phyloP scores from a whole-genome alignment of 2,113 vertebrate species.

The Phrynosoma platyrhinos region DNA sequence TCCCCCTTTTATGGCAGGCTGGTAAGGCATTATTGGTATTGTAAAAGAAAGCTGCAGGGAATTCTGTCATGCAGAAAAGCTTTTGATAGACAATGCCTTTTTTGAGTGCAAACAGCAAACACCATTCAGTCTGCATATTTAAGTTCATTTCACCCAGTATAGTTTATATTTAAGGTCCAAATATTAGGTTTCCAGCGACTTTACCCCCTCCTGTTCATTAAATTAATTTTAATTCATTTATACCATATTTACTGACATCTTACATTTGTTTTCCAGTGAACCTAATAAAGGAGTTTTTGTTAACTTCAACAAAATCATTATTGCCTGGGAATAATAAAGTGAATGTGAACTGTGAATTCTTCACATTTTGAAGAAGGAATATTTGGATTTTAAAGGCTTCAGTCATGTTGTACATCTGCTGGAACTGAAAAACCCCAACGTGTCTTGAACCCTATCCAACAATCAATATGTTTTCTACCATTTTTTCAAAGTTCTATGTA shows the following conservation, averaged over 20 bases:
- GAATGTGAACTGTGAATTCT: not conserved
- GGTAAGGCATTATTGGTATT: too few species aligned
- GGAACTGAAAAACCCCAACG: not conserved
- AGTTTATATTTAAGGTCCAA: not conserved
- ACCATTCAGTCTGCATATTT: not conserved
- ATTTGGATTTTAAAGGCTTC: not conserved
- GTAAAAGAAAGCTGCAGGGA: too few species aligned
- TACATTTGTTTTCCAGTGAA: constrained; percentile 40
- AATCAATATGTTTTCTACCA: not conserved
- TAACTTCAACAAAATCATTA: constrained; percentile 45
- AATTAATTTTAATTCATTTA: not conserved
- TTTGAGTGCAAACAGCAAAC: not conserved
- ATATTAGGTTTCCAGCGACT: not conserved
- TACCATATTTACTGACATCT: not conserved
- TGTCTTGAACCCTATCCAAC: not conserved
- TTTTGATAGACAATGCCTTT: not conserved
- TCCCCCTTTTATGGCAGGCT: too few species aligned
- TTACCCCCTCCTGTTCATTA: not conserved
- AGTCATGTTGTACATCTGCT: not conserved
- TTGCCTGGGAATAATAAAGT: constrained; percentile 45
- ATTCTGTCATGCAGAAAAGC: too few species aligned
- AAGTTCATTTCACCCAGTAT: not conserved
- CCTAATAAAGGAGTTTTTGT: constrained; percentile 43
- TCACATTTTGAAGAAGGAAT: not conserved
- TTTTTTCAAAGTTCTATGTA: not conserved